Percentiles rank a stretch among this genome's conserved stretches.
Evolutionary conservation across 2,797 vertebrate species (phyloP).

Genomic region (Heterohyrax brucei): DNA sequence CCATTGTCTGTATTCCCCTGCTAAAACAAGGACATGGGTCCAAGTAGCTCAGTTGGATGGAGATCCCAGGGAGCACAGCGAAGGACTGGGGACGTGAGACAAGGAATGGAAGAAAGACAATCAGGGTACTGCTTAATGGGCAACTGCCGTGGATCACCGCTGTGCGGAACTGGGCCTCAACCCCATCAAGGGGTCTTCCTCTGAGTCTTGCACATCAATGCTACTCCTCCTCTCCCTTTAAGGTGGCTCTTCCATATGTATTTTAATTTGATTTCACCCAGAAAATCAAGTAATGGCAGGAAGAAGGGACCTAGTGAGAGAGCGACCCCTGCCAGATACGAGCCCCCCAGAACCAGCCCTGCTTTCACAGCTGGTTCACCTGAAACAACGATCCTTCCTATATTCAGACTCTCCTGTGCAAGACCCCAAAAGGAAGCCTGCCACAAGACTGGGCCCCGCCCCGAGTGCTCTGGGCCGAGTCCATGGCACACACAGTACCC

Average conservation of each 20-base stretch:
- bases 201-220: neutral
- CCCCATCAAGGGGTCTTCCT: neutral
- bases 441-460: neutral
- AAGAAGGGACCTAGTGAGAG: neutral
- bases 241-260: neutral
- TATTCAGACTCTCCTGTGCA: neutral
- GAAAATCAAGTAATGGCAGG: neutral
- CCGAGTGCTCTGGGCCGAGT: neutral
- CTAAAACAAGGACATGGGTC: neutral
- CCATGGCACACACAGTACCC: neutral
- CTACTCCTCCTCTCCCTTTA: neutral
- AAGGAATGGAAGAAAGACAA: neutral
- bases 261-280: constrained; percentile 64
- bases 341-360: neutral
- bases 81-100: neutral
- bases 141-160: constrained; percentile 1
- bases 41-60: neutral
- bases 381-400: neutral
- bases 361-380: neutral
- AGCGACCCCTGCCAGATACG: neutral
- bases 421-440: constrained; percentile 29
- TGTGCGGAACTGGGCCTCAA: neutral
- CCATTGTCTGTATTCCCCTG: neutral
- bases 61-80: neutral
- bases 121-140: neutral